These are phyloP conservation scores for Rhimphoctona megacephalus DNA, from an alignment of 2,888 invertebrate species.

Conservation along the genomic window DNA sequence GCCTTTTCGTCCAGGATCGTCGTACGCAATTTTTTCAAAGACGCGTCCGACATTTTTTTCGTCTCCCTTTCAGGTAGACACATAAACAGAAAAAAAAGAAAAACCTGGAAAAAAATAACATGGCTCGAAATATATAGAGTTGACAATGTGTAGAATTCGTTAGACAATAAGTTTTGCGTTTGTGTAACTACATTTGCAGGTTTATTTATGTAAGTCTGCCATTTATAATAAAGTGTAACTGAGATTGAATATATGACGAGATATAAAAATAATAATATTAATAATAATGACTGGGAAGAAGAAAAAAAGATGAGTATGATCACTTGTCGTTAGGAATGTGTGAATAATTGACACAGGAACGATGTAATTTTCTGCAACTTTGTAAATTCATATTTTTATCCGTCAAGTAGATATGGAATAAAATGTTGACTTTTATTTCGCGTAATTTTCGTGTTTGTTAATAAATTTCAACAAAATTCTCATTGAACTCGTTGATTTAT, in stretches of 20 bases:
- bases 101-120: constrained; percentile 24
- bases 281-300: constrained; percentile 1
- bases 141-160: constrained; percentile 69
- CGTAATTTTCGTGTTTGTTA: background rate
- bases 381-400: constrained; percentile 25
- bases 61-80: constrained; percentile 19
- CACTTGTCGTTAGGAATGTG: constrained; percentile 47
- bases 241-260: constrained; percentile 68
- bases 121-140: constrained; percentile 68
- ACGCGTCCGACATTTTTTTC: constrained; percentile 8
- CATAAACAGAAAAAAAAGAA: constrained; percentile 17
- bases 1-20: constrained; percentile 20
- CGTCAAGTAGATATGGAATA: background rate
- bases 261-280: constrained; percentile 43
- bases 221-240: constrained; percentile 83
- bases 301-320: constrained; percentile 13
- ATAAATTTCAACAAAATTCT: background rate
- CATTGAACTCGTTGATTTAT: background rate
- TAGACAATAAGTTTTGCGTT: constrained; percentile 83
- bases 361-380: constrained; percentile 22
- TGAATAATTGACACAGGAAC: constrained; percentile 39
- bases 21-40: constrained; percentile 27
- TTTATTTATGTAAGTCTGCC: constrained; percentile 83
- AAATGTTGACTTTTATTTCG: background rate
- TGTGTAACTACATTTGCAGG: constrained; percentile 80